Percentiles rank a stretch among this genome's conserved stretches.
Evolutionary conservation across 2,888 invertebrate species (phyloP).

Genomic region (Pseudolycoriella hygida): DNA sequence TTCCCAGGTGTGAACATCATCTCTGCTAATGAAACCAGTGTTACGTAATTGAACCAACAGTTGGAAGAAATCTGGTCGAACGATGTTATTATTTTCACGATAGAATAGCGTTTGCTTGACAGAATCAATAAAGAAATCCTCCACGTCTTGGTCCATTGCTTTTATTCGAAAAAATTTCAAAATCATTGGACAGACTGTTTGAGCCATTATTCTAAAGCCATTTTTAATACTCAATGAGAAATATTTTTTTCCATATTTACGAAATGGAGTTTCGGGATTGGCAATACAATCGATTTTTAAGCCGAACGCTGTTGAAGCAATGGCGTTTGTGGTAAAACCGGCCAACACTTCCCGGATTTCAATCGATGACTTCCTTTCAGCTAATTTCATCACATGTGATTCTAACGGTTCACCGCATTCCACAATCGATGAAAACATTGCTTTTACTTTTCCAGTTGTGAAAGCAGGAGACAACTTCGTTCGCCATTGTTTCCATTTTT

Average conservation of each 20-base stretch:
- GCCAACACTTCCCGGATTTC: constrained; percentile 25
- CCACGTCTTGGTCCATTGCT: constrained; percentile 13
- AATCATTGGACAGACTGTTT: constrained; percentile 9
- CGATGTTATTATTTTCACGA: constrained; percentile 18
- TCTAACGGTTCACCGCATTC: constrained; percentile 32
- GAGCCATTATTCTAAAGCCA: constrained; percentile 8
- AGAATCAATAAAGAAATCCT: constrained; percentile 19
- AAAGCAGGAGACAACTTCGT: constrained; percentile 40
- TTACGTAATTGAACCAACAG: constrained; percentile 20
- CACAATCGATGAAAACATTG: constrained; percentile 36
- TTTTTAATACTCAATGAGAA: constrained; percentile 13
- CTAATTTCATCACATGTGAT: constrained; percentile 22
- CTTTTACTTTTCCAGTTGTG: constrained; percentile 41
- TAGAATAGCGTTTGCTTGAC: constrained; percentile 18
- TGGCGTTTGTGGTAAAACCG: constrained; percentile 21
- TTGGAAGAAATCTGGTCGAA: constrained; percentile 22
- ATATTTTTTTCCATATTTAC: constrained; percentile 14
- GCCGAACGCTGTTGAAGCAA: constrained; percentile 22
- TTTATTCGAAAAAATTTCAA: constrained; percentile 11
- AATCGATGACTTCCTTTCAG: constrained; percentile 21
- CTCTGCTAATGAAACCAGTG: constrained; percentile 9
- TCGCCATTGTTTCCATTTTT: constrained; percentile 39
- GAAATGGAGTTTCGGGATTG: constrained; percentile 15
- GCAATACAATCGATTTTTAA: constrained; percentile 17
- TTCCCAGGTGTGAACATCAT: constrained; percentile 6